Evolutionary conservation across 2,113 vertebrate genomes (phyloP).

Genomic region (Opisthocomus hoazin): DNA sequence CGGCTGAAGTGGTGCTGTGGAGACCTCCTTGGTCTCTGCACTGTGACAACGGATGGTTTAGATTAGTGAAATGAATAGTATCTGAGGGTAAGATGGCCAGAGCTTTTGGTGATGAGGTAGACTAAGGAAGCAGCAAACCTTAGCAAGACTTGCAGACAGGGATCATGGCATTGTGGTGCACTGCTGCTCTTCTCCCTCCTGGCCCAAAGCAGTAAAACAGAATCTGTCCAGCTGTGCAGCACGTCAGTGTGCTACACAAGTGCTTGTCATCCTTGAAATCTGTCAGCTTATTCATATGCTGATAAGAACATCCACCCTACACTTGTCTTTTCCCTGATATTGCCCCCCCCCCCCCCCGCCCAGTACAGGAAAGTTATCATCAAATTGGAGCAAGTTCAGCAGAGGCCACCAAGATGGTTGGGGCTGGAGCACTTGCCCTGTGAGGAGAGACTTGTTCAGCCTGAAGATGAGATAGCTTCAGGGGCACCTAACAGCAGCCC

Average conservation of each 20-base stretch:
- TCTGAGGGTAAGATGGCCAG: not conserved
- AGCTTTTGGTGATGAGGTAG: not conserved
- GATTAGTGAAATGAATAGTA: not conserved
- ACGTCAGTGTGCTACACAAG: not conserved
- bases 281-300: not conserved
- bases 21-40: not conserved
- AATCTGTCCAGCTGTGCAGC: not conserved
- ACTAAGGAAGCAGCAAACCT: not conserved
- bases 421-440: not conserved
- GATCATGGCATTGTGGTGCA: not conserved
- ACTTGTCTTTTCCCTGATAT: not conserved
- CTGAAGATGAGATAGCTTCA: not conserved
- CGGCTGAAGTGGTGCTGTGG: not conserved
- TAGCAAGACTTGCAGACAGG: not conserved
- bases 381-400: not conserved
- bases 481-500: not conserved
- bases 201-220: not conserved
- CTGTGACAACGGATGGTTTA: not conserved
- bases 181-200: not conserved
- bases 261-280: not conserved
- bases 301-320: not conserved
- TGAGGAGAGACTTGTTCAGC: not conserved
- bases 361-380: not conserved
- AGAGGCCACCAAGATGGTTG: not conserved
- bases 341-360: no score